These are phyloP conservation scores for Acheta domesticus DNA, from an alignment of 2,888 invertebrate genomes.

Conservation along the genomic window DNA sequence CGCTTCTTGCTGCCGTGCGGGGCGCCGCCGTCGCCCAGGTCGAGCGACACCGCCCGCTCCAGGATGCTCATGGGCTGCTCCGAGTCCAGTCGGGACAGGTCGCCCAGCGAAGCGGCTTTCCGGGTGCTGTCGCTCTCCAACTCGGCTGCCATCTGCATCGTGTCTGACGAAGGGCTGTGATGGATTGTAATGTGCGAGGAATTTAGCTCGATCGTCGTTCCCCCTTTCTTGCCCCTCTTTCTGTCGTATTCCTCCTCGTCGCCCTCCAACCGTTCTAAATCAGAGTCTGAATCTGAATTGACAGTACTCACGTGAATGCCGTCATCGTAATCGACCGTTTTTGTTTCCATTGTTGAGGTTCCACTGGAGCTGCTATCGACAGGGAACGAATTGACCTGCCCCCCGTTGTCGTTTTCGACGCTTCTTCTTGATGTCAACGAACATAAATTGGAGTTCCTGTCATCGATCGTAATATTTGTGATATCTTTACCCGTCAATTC, in stretches of 20 bases:
- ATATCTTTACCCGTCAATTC: slow-evolving; percentile 19
- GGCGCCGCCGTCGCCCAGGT: slow-evolving; percentile 55
- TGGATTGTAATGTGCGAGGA: slow-evolving; percentile 72
- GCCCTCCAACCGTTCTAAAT: slow-evolving; percentile 29
- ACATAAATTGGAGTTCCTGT: not conserved
- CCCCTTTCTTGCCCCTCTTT: slow-evolving; percentile 42
- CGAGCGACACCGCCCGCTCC: slow-evolving; percentile 76
- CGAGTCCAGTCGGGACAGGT: slow-evolving; percentile 66
- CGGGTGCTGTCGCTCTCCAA: slow-evolving; percentile 58
- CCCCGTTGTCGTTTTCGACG: not conserved
- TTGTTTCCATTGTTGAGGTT: slow-evolving; percentile 22
- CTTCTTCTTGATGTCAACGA: not conserved
- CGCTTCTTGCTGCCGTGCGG: slow-evolving; percentile 54
- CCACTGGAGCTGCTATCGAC: slow-evolving; percentile 20
- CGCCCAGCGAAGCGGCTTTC: slow-evolving; percentile 75
- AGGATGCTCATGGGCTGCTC: slow-evolving; percentile 41
- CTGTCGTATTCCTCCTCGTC: slow-evolving; percentile 26
- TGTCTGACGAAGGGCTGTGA: slow-evolving; percentile 50
- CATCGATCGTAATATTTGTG: slow-evolving; percentile 23
- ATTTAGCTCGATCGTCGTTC: slow-evolving; percentile 69
- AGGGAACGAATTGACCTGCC: not conserved
- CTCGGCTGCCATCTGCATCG: slow-evolving; percentile 23
- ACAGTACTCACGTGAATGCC: slow-evolving; percentile 22
- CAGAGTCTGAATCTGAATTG: slow-evolving; percentile 51
- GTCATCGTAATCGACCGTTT: slow-evolving; percentile 21